These are phyloP conservation scores for Danionella cerebrum DNA, from an alignment of 2,113 vertebrate genomes.

Conservation along the genomic window DNA sequence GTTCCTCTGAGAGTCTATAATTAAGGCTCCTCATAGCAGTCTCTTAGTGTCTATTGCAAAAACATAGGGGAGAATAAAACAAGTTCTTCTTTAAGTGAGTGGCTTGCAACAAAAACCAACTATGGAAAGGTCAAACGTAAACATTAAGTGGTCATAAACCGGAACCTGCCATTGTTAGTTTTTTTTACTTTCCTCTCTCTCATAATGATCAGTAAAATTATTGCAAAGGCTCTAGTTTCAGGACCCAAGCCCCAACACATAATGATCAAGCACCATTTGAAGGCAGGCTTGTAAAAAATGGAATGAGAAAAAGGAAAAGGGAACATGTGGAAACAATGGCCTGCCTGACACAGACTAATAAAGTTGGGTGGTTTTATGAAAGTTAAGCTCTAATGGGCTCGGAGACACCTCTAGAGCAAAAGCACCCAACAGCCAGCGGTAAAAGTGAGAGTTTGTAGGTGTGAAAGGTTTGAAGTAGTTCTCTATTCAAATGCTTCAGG, in stretches of 20 bases:
- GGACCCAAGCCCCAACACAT: conserved; percentile 17
- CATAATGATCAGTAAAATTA: conserved; percentile 20
- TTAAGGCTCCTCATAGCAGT: conserved; percentile 20
- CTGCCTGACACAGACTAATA: conserved; percentile 28
- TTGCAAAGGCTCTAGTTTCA: conserved; percentile 20
- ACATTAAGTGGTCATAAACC: conserved; percentile 16
- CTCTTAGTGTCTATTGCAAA: neutral
- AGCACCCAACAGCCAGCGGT: conserved; percentile 11
- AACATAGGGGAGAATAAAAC: conserved; percentile 10
- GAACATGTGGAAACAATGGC: conserved; percentile 31
- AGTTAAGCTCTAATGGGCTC: conserved; percentile 21
- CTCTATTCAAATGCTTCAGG: neutral
- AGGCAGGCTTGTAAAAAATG: conserved; percentile 29
- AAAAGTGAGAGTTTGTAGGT: conserved; percentile 26
- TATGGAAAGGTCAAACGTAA: neutral
- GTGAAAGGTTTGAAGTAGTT: no score
- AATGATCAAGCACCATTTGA: conserved; percentile 31
- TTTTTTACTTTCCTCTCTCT: conserved; percentile 22
- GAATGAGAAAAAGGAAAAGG: neutral
- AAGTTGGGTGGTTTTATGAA: conserved; percentile 33
- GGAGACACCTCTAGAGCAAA: conserved; percentile 30
- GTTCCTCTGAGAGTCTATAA: conserved; percentile 28
- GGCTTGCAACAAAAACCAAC: neutral
- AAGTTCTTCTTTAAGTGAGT: no score
- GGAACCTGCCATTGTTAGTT: conserved; percentile 13